Percentiles rank a stretch among this genome's conserved stretches.
These are phyloP conservation scores for Mesoligia furuncula DNA, from an alignment of 2,888 invertebrate species.

Conservation along the genomic window DNA sequence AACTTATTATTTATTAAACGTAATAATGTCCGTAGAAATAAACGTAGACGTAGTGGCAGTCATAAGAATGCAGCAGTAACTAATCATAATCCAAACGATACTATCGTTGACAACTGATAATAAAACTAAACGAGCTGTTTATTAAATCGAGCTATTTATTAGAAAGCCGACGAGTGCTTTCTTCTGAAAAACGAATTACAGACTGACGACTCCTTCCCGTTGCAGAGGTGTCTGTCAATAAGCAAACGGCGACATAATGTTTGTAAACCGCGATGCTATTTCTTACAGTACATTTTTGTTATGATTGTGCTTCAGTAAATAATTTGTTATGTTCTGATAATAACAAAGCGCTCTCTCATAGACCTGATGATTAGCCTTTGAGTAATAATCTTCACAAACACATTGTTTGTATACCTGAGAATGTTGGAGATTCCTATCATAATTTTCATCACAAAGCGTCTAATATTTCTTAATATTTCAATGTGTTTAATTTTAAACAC, in stretches of 20 bases:
- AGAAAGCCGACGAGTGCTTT: slow-evolving; percentile 65
- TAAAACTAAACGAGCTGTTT: slow-evolving; percentile 5
- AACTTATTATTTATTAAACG: slow-evolving; percentile 17
- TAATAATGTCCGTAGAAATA: slow-evolving; percentile 1
- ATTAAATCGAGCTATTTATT: slow-evolving; percentile 11
- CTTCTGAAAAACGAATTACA: slow-evolving; percentile 69
- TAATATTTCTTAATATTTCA: background rate
- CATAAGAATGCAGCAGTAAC: slow-evolving; percentile 2
- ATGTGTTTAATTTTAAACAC: slow-evolving; percentile 6
- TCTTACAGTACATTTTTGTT: slow-evolving; percentile 77
- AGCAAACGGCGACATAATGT: slow-evolving; percentile 72
- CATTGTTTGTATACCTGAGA: slow-evolving; percentile 30
- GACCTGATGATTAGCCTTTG: slow-evolving; percentile 42
- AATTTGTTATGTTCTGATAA: slow-evolving; percentile 60
- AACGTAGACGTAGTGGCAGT: background rate
- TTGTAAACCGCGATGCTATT: slow-evolving; percentile 82
- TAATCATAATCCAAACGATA: slow-evolving; percentile 17
- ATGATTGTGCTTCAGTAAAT: slow-evolving; percentile 71
- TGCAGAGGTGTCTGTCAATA: slow-evolving; percentile 72
- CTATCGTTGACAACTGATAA: background rate
- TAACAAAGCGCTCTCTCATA: slow-evolving; percentile 52
- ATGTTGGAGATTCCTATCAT: slow-evolving; percentile 40
- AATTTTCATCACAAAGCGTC: slow-evolving; percentile 10
- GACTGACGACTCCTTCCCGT: slow-evolving; percentile 74
- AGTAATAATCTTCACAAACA: slow-evolving; percentile 30